Percentiles rank a stretch among this genome's conserved stretches.
Evolutionary conservation across 2,888 invertebrate genomes (phyloP).

Genomic region (Heteromyza rotundicornis): DNA sequence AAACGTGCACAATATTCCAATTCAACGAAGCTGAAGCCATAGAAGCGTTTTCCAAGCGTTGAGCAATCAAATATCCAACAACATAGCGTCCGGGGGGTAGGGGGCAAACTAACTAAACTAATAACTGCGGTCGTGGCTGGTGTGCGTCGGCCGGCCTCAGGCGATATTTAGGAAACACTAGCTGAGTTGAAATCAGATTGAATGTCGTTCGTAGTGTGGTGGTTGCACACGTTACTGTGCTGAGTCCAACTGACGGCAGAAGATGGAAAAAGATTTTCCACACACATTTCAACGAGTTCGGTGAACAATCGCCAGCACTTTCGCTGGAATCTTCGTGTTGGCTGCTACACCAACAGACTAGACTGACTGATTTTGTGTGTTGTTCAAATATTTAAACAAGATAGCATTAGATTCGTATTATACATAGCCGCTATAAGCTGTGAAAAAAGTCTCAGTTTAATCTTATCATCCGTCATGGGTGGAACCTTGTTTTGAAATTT

Average conservation of each 20-base stretch:
- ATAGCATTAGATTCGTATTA: neutral
- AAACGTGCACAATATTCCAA: neutral
- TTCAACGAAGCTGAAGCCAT: neutral
- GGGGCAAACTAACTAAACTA: too few relatives aligned
- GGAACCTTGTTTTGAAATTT: too few relatives aligned
- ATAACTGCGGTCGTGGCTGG: neutral
- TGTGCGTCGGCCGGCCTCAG: constrained; percentile 33
- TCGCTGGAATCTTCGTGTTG: neutral
- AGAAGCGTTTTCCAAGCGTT: neutral
- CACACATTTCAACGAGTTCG: neutral
- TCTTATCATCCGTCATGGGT: constrained; percentile 10
- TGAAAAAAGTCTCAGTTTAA: constrained; percentile 1
- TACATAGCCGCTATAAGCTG: too few relatives aligned
- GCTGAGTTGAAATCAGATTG: constrained; percentile 38
- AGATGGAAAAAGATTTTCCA: neutral
- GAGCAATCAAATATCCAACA: too few relatives aligned
- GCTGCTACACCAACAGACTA: neutral
- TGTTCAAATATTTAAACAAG: neutral
- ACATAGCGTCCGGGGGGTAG: too few relatives aligned
- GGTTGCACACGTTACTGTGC: constrained; percentile 40
- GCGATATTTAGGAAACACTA: constrained; percentile 48
- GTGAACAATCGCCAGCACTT: neutral
- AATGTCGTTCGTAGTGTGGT: constrained; percentile 38
- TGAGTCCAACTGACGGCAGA: neutral
- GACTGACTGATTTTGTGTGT: too few relatives aligned